A percentile compares a stretch with the other conserved stretches of the same genome.
Conservation (phyloP, 2,888 invertebrate genomes). For the Rutpela maculata region DNA sequence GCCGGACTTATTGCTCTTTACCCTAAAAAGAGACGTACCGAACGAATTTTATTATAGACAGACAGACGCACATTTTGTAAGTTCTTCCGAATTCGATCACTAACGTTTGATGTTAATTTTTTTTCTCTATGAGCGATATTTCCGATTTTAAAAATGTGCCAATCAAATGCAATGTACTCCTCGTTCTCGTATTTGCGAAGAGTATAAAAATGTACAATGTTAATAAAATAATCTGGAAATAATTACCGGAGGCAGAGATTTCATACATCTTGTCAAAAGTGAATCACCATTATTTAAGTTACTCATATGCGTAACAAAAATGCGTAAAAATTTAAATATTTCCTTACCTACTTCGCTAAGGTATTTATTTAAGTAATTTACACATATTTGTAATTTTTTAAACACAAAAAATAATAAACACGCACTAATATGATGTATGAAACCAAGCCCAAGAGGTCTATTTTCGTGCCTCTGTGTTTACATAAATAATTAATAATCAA, state of each 20-base stretch:
- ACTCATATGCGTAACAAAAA: neutral
- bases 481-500: conserved; percentile 24
- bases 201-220: too few species aligned
- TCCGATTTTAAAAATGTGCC: too few species aligned
- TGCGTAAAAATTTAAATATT: neutral
- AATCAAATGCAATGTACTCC: too few species aligned
- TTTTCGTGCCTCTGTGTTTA: conserved; percentile 16
- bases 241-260: neutral
- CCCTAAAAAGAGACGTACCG: too few species aligned
- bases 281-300: neutral
- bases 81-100: too few species aligned
- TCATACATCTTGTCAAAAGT: neutral
- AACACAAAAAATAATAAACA: neutral
- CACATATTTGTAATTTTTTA: neutral
- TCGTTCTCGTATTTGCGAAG: too few species aligned
- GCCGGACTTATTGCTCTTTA: too few species aligned
- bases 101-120: too few species aligned
- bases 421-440: neutral
- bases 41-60: too few species aligned
- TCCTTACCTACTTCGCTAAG: neutral
- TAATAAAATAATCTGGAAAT: too few species aligned
- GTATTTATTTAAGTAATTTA: neutral
- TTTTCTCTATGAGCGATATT: too few species aligned
- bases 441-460: conserved; percentile 12
- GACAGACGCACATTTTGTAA: too few species aligned